Percentiles rank a stretch among this genome's conserved stretches.
phyloP scores from a whole-genome alignment of 2,888 invertebrate species.

The Idaea biselata region DNA sequence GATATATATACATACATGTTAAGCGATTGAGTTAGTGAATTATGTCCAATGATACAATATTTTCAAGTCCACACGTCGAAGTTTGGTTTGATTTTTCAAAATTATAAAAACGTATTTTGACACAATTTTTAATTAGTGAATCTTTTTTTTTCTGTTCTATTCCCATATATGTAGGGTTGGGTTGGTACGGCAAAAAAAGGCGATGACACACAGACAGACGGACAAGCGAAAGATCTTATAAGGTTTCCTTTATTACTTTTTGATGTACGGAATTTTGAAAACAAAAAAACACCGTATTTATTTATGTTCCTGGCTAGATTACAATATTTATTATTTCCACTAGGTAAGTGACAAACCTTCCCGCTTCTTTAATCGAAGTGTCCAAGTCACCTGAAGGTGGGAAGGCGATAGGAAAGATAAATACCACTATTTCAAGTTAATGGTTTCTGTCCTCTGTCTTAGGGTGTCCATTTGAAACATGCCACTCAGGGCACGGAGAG shows the following conservation, averaged over 20 bases:
- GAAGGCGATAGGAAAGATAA: conserved; percentile 54
- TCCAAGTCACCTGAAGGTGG: conserved; percentile 49
- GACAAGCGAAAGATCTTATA: too few species aligned
- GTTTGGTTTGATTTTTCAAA: too few species aligned
- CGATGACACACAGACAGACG: too few species aligned
- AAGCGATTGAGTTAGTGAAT: not conserved
- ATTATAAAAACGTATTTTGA: too few species aligned
- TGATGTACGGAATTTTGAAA: too few species aligned
- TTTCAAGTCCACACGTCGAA: not conserved
- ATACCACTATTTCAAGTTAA: conserved; percentile 72
- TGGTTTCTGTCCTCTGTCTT: conserved; percentile 63
- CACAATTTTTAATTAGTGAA: too few species aligned
- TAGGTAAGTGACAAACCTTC: conserved; percentile 9
- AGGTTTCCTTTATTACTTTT: too few species aligned
- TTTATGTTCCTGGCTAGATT: not conserved
- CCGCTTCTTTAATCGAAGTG: conserved; percentile 53
- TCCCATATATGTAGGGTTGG: too few species aligned
- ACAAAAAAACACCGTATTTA: not conserved
- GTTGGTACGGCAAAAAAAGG: too few species aligned
- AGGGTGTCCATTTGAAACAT: conserved; percentile 57
- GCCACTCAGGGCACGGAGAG: conserved; percentile 57
- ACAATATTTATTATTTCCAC: conserved; percentile 26
- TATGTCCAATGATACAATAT: too few species aligned
- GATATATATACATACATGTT: too few species aligned
- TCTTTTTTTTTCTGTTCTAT: too few species aligned